Percentiles rank a stretch among this genome's conserved stretches.
Conservation (phyloP, 2,888 invertebrate species). For the Stenolophus ochropezus region DNA sequence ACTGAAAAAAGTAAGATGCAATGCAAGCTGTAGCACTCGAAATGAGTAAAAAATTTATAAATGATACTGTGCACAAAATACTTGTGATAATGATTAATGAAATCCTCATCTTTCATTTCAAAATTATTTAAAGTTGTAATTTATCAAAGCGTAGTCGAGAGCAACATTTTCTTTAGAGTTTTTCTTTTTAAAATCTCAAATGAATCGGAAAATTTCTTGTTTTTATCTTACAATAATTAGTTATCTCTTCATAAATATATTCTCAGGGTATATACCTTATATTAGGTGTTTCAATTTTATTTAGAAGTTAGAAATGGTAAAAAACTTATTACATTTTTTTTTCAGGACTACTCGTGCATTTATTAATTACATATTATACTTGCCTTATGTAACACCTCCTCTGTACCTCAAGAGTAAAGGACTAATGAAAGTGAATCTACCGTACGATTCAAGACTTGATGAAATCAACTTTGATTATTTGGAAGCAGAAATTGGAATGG, state of each 20-base stretch:
- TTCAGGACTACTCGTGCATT: not conserved
- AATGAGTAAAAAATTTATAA: slow-evolving; percentile 49
- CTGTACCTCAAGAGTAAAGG: not conserved
- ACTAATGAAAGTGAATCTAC: not conserved
- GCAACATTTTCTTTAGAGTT: slow-evolving; percentile 4
- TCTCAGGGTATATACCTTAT: not conserved
- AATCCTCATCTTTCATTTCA: slow-evolving; percentile 44
- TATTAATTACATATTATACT: not conserved
- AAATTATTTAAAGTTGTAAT: slow-evolving; percentile 52
- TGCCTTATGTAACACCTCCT: not conserved
- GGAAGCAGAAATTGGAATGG: not conserved
- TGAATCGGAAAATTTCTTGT: not conserved
- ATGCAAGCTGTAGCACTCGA: slow-evolving; percentile 20
- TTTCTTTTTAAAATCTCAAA: not conserved
- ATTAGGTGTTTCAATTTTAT: too few relatives aligned
- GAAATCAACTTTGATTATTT: not conserved
- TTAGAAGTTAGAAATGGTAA: too few relatives aligned
- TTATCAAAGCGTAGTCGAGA: slow-evolving; percentile 45
- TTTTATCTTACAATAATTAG: not conserved
- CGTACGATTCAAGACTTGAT: not conserved
- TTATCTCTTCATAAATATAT: not conserved
- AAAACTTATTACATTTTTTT: not conserved
- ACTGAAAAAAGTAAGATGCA: slow-evolving; percentile 16
- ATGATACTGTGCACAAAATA: slow-evolving; percentile 39
- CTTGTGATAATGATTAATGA: slow-evolving; percentile 52